Evolutionary conservation across 1,140 invertebrate genomes (phyloP).

Genomic region (Dreissena rostriformis): DNA sequence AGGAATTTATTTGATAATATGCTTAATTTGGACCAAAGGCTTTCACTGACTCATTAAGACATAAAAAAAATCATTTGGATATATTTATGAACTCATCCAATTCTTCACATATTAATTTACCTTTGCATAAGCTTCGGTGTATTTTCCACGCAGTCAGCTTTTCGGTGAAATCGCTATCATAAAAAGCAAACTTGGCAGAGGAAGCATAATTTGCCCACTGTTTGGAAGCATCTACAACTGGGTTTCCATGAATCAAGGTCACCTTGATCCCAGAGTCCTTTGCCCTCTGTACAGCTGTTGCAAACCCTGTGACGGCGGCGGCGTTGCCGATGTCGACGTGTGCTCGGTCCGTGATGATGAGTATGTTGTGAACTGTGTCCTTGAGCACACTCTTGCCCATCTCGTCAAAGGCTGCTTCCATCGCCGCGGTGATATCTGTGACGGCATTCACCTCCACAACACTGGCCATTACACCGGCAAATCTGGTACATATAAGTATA

Average conservation of each 20-base stretch:
- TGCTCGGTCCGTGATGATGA: conserved; percentile 11
- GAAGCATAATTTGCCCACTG: conserved; percentile 7
- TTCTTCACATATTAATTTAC: neutral
- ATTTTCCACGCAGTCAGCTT: conserved; percentile 15
- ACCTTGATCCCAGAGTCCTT: neutral
- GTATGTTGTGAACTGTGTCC: conserved; percentile 15
- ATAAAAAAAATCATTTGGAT: no score
- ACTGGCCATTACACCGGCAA: neutral
- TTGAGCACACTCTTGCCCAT: neutral
- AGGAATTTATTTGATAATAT: no score
- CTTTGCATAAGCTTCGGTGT: conserved; percentile 26
- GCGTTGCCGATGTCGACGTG: neutral
- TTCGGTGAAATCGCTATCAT: conserved; percentile 5
- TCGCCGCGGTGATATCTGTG: neutral
- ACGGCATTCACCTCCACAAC: neutral
- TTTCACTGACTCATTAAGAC: no score
- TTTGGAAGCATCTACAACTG: neutral
- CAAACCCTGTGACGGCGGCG: neutral
- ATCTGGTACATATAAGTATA: neutral
- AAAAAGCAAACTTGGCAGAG: neutral
- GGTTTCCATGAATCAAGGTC: neutral
- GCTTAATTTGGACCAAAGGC: no score
- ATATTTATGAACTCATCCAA: no score
- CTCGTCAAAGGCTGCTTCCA: neutral
- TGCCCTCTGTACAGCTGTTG: neutral